These are phyloP conservation scores for Halcyon senegalensis DNA, from an alignment of 2,113 vertebrate genomes.

Conservation along the genomic window DNA sequence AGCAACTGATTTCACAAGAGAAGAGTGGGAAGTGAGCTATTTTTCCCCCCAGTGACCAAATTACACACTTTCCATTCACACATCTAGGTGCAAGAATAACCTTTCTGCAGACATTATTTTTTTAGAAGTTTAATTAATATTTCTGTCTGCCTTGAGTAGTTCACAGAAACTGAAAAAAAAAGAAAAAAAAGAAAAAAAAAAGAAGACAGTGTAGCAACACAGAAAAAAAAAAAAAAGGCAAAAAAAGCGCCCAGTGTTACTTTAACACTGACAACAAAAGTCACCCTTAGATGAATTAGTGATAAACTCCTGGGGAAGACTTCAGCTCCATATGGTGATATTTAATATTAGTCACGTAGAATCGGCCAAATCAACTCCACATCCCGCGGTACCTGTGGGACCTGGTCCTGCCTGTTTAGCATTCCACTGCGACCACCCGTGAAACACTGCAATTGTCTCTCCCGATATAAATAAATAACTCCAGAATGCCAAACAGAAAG, in stretches of 20 bases:
- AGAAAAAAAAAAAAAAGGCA: constrained; percentile 2
- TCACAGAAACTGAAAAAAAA: constrained; percentile 27
- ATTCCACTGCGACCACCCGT: neutral
- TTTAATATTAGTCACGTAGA: constrained; percentile 46
- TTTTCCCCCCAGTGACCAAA: neutral
- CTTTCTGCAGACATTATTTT: constrained; percentile 33
- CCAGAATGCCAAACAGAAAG: constrained; percentile 42
- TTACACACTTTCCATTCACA: constrained; percentile 15
- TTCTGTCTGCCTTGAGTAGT: constrained; percentile 41
- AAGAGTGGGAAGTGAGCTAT: neutral
- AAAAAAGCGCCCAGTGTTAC: neutral
- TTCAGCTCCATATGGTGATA: constrained; percentile 32
- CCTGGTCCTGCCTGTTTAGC: neutral
- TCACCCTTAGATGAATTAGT: constrained; percentile 63
- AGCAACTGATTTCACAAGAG: constrained; percentile 28
- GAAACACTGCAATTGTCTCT: constrained; percentile 51
- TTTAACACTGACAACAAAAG: constrained; percentile 51
- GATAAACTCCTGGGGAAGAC: constrained; percentile 43
- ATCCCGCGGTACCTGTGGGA: neutral
- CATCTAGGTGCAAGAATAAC: neutral
- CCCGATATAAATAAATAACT: constrained; percentile 59
- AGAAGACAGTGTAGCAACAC: neutral
- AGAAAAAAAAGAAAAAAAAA: neutral
- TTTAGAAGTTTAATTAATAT: constrained; percentile 64
- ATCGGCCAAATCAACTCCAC: neutral